Percentiles rank a stretch among this genome's conserved stretches.
phyloP scores from a whole-genome alignment of 2,888 invertebrate species.

The Parascotia fuliginaria region DNA sequence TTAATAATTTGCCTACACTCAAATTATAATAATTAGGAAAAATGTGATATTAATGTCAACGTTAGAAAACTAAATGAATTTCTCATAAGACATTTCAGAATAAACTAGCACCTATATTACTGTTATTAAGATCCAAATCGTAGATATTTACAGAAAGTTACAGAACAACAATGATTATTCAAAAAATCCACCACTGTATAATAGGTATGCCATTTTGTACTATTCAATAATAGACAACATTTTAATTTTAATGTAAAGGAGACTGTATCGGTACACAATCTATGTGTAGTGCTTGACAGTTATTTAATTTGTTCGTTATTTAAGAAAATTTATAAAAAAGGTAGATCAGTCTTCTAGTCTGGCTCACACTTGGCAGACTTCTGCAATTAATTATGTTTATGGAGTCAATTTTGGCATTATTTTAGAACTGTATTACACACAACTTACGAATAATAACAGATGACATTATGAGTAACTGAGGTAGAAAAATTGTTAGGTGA shows the following conservation, averaged over 20 bases:
- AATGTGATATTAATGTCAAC: constrained; percentile 38
- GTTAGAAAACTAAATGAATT: constrained; percentile 35
- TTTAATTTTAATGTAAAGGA: constrained; percentile 36
- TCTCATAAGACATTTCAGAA: constrained; percentile 65
- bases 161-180: constrained; percentile 39
- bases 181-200: constrained; percentile 44
- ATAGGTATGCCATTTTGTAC: constrained; percentile 58
- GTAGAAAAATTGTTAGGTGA: constrained; percentile 59
- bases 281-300: constrained; percentile 21
- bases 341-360: constrained; percentile 57
- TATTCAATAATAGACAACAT: constrained; percentile 62
- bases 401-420: constrained; percentile 49
- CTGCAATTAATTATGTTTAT: constrained; percentile 18
- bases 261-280: constrained; percentile 13
- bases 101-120: constrained; percentile 72
- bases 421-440: constrained; percentile 17
- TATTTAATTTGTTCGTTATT: constrained; percentile 19
- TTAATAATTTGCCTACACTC: constrained; percentile 26
- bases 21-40: constrained; percentile 15
- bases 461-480: constrained; percentile 47
- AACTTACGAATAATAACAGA: constrained; percentile 18
- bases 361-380: constrained; percentile 45
- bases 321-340: constrained; percentile 36
- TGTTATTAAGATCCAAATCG: constrained; percentile 39
- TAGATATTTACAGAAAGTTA: constrained; percentile 44